Evolutionary conservation across 2,888 invertebrate genomes (phyloP).

Genomic region (Pristionchus arcanus): DNA sequence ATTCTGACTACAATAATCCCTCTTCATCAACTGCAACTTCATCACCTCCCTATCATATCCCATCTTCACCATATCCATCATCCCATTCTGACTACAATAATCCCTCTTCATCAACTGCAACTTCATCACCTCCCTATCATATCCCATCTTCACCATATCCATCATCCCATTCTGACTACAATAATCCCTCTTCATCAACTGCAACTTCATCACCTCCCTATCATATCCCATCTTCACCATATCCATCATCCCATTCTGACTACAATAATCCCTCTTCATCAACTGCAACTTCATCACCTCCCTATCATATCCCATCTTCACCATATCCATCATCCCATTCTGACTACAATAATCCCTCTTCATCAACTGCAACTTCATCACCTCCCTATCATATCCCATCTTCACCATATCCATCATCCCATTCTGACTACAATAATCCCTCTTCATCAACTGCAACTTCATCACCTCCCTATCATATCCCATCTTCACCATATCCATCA

Average conservation of each 20-base stretch:
- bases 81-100: neutral
- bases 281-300: neutral
- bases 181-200: neutral
- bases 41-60: neutral
- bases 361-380: neutral
- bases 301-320: neutral
- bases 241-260: neutral
- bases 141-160: neutral
- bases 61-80: neutral
- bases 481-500: neutral
- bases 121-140: no score
- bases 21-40: neutral
- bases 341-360: neutral
- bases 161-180: neutral
- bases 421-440: no score
- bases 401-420: no score
- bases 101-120: neutral
- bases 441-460: no score
- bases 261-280: neutral
- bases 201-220: no score
- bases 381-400: no score
- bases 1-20: neutral
- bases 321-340: no score
- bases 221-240: neutral
- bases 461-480: neutral